Evolutionary conservation across 2,113 vertebrate species (phyloP).

Genomic region (Nothobranchius furzeri): DNA sequence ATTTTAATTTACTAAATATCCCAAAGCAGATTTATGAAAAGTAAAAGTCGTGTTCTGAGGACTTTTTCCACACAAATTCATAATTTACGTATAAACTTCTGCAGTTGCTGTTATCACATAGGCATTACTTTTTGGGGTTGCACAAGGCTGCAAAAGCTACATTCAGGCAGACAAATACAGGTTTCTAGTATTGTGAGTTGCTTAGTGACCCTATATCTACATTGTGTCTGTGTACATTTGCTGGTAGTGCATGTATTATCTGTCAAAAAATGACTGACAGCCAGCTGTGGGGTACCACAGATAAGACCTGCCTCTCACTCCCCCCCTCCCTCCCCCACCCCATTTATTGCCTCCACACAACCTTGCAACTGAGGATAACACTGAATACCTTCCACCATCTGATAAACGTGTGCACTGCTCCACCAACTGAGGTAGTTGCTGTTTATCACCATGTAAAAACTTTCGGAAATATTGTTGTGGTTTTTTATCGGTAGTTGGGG

Average conservation of each 20-base stretch:
- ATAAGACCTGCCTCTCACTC: constrained; percentile 22
- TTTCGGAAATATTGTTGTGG: neutral
- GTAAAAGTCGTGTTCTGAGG: too few species aligned
- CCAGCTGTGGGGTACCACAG: constrained; percentile 29
- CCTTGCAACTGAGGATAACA: constrained; percentile 2
- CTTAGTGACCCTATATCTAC: constrained; percentile 9
- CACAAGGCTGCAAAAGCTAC: too few species aligned
- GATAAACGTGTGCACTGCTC: constrained; percentile 22
- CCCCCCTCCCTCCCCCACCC: neutral
- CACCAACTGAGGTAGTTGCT: neutral
- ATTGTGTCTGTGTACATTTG: constrained; percentile 3
- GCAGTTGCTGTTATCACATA: neutral
- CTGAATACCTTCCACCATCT: constrained; percentile 31
- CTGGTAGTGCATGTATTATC: constrained; percentile 5
- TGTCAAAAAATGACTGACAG: constrained; percentile 45
- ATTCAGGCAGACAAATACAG: neutral
- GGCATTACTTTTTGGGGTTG: neutral
- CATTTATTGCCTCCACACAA: neutral
- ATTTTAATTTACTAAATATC: too few species aligned
- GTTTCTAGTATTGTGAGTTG: neutral
- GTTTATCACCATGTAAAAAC: constrained; percentile 8
- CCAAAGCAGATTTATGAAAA: too few species aligned
- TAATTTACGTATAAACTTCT: neutral
- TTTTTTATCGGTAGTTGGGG: constrained; percentile 3
- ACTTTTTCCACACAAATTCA: too few species aligned